Conservation (phyloP, 2,113 vertebrate species). For the Lichenostomus cassidix region DNA sequence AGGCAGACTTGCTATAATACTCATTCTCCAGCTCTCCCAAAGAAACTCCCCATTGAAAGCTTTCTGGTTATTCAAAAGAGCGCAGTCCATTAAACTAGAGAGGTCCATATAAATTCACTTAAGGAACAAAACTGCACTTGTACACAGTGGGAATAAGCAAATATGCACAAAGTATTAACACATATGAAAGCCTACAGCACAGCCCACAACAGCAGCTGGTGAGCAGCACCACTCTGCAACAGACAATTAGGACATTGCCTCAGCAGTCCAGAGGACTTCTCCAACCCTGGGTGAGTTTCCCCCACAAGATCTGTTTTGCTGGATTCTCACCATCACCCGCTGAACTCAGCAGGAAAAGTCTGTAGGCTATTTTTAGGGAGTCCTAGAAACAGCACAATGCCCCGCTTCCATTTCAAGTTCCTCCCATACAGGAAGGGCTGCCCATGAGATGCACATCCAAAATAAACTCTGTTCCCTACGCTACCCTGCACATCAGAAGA, state of each 20-base stretch:
- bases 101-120: background rate
- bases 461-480: background rate
- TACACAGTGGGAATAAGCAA: background rate
- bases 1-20: rapidly evolving
- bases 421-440: background rate
- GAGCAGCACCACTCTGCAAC: background rate
- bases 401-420: background rate
- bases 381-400: background rate
- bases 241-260: background rate
- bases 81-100: background rate
- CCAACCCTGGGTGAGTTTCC: background rate
- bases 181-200: background rate
- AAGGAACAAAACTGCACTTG: background rate
- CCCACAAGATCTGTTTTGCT: background rate
- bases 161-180: background rate
- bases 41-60: background rate
- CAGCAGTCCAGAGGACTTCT: background rate
- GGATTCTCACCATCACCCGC: background rate
- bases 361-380: background rate
- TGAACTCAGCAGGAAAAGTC: background rate
- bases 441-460: background rate
- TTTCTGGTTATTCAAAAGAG: background rate
- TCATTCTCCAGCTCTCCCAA: background rate
- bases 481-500: background rate
- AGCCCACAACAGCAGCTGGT: background rate